phyloP scores from a whole-genome alignment of 2,888 invertebrate species.

The Tachina fera region DNA sequence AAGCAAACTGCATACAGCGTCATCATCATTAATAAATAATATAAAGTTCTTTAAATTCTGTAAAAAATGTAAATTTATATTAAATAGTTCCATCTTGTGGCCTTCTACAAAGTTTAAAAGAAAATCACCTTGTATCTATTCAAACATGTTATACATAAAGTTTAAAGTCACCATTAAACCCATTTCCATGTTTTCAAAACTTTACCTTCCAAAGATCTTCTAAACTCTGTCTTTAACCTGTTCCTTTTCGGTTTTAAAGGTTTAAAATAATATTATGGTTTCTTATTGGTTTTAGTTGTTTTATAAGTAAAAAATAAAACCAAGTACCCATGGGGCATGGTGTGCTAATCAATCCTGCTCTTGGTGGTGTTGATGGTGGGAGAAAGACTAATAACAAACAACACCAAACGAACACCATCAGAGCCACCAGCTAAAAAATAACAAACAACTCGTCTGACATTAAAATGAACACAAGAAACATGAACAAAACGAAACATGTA shows the following conservation, averaged over 20 bases:
- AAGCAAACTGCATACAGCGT: too few relatives aligned
- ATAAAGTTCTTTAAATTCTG: too few relatives aligned
- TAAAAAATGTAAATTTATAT: too few relatives aligned
- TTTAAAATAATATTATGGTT: slow-evolving; percentile 60
- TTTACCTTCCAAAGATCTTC: too few relatives aligned
- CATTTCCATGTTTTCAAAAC: too few relatives aligned
- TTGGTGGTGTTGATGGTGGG: slow-evolving; percentile 16
- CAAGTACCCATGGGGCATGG: slow-evolving; percentile 47
- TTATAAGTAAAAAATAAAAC: slow-evolving; percentile 35
- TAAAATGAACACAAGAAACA: slow-evolving; percentile 51
- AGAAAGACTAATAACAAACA: slow-evolving; percentile 45
- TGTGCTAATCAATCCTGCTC: slow-evolving; percentile 25
- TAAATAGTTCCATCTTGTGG: too few relatives aligned
- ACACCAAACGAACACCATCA: slow-evolving; percentile 31
- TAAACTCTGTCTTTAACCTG: too few relatives aligned
- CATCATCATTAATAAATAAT: too few relatives aligned
- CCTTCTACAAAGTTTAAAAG: too few relatives aligned
- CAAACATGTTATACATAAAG: too few relatives aligned
- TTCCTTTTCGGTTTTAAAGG: neutral
- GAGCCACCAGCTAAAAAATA: slow-evolving; percentile 17
- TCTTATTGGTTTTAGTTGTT: slow-evolving; percentile 56
- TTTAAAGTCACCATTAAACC: too few relatives aligned
- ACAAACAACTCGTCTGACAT: slow-evolving; percentile 31
- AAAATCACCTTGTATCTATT: too few relatives aligned
- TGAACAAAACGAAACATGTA: slow-evolving; percentile 63